Base-by-base conservation (phyloP, 35 echinoderm and acorn worm species). In the Lytechinus pictus region DNA sequence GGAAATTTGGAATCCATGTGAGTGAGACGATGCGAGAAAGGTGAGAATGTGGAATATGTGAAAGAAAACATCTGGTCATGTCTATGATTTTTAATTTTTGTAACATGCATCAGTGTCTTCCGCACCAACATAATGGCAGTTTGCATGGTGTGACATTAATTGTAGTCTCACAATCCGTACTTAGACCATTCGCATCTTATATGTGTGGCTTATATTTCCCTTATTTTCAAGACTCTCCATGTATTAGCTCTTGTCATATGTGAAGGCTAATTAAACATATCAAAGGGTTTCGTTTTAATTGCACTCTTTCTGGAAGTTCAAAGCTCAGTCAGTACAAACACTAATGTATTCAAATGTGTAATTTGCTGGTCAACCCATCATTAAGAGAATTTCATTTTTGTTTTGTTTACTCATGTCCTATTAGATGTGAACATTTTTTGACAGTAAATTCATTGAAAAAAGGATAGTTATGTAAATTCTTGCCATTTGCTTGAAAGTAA, bases 131-230 rank as follows among this genome's bases (percentile, higher is more conserved):
- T 93, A 28, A 57, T 28, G 92, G 29, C 92, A 93, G 53, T 28
- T 55, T 93, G 92, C 92, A 93, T 93, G 92, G 92, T 93, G 92
- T 93, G 92, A 93, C 92, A 93, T 93, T 44, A 44, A 44, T 44
- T 93, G 88, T 90, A 93, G 92, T 9, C 52, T 93, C 92, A 93
- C 92, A 53, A 33, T 57, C 16, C 57, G 88, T 93, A 93, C 55
- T 93, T 93, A 93, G 92, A 24, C 53, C 92, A 93, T 93, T 93
- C 53, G 92, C 92, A 53, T 93, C 92, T 93, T 93, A 90, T 90
- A 52, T 93, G 92, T 93, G 92, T 93, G 92, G 66, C 66, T 79
- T 79, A 79, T 79, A 79, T 79, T 79, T 79, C 66, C 66, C 66
- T 24, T 16, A 44, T 24, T 79, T 79, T n/a, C 92, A 53, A 13